Percentiles rank a stretch among this genome's conserved stretches.
Conservation (phyloP, 2,888 invertebrate species). For the Drosophila sordidula region DNA sequence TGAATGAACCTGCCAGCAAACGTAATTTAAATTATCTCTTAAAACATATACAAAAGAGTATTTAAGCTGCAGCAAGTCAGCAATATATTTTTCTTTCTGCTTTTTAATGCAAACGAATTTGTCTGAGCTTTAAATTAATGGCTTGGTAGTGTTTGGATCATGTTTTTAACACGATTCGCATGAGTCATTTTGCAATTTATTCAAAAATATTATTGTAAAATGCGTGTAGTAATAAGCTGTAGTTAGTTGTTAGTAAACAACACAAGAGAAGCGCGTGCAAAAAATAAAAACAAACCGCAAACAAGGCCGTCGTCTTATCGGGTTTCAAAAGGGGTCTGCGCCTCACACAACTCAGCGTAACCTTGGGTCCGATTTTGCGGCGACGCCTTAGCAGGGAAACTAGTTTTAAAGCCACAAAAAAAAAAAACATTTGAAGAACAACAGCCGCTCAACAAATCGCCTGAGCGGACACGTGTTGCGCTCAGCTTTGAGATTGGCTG, state of each 20-base stretch:
- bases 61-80: neutral
- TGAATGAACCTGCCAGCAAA: neutral
- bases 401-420: constrained; percentile 54
- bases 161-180: constrained; percentile 14
- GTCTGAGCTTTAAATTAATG: constrained; percentile 13
- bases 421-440: constrained; percentile 1
- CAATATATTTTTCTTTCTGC: neutral
- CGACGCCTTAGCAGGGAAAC: constrained; percentile 53
- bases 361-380: constrained; percentile 59
- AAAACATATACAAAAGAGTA: neutral
- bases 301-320: constrained; percentile 57
- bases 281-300: constrained; percentile 29
- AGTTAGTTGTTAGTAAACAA: constrained; percentile 52
- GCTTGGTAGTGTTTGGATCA: constrained; percentile 1
- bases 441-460: constrained; percentile 34
- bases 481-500: constrained; percentile 41
- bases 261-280: constrained; percentile 12
- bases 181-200: constrained; percentile 13
- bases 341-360: constrained; percentile 16
- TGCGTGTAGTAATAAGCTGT: constrained; percentile 11
- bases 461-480: constrained; percentile 66
- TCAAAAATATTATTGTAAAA: constrained; percentile 31
- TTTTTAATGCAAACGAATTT: constrained; percentile 31
- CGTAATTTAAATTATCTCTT: too few relatives aligned
- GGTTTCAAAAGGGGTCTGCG: constrained; percentile 38